A percentile compares a stretch with the other conserved stretches of the same genome.
phyloP scores from a whole-genome alignment of 2,797 vertebrate species.

The Anas flavirostris region DNA sequence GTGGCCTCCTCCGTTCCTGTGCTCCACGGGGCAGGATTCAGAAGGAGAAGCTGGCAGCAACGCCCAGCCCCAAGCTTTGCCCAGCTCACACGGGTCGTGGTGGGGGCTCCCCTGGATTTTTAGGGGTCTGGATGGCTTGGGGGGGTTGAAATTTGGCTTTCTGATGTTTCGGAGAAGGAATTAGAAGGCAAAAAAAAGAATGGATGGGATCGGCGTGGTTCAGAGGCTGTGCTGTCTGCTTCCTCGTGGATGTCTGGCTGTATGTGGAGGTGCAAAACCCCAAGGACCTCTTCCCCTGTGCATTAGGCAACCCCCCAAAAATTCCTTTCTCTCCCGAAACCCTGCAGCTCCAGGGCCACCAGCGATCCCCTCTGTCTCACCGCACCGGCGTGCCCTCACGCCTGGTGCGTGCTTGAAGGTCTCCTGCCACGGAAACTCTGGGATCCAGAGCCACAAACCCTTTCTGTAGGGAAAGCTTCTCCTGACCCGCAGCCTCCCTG shows the following conservation, averaged over 20 bases:
- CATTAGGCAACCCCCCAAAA: background rate
- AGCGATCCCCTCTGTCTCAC: background rate
- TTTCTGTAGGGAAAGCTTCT: background rate
- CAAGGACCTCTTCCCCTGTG: background rate
- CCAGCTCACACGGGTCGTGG: background rate
- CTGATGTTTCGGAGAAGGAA: background rate
- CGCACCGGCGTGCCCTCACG: background rate
- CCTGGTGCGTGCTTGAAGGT: background rate
- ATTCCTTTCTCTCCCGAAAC: background rate
- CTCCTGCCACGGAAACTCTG: background rate
- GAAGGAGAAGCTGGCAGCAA: background rate
- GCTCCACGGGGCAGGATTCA: background rate
- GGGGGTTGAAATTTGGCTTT: background rate
- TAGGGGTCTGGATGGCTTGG: background rate
- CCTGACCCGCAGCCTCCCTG: background rate
- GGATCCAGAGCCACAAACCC: background rate
- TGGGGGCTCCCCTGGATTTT: background rate
- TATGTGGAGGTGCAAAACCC: accelerated
- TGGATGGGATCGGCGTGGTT: background rate
- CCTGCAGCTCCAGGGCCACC: background rate
- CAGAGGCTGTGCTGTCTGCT: background rate
- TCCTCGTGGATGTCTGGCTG: background rate
- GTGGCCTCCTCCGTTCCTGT: constrained; percentile 10
- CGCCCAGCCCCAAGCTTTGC: background rate
- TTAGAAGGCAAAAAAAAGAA: background rate